Conservation (phyloP, 2,888 invertebrate species). For the Thalpophila matura region DNA sequence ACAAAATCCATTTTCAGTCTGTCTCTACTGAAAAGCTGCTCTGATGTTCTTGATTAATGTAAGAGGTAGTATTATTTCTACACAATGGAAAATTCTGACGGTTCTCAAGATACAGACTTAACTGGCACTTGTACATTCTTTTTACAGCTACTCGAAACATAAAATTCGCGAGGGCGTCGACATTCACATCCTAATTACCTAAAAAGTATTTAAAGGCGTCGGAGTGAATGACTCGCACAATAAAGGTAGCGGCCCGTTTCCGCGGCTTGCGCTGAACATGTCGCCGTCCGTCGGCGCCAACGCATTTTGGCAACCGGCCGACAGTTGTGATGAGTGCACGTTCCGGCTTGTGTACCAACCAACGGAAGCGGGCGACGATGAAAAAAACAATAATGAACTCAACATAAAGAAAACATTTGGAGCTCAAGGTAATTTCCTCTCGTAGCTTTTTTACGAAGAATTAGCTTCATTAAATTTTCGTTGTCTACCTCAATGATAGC, state of each 20-base stretch:
- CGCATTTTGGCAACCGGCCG: constrained; percentile 72
- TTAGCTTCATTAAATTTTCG: too few relatives aligned
- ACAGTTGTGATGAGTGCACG: constrained; percentile 73
- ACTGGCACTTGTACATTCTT: constrained; percentile 13
- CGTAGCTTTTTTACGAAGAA: too few relatives aligned
- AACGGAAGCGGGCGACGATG: constrained; percentile 52
- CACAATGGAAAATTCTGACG: too few relatives aligned
- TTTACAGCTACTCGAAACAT: constrained; percentile 18
- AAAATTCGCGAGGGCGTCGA: constrained; percentile 44
- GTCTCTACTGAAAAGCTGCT: too few relatives aligned
- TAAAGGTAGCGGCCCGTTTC: constrained; percentile 62
- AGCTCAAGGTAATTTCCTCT: constrained; percentile 26
- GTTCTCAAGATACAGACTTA: constrained; percentile 25
- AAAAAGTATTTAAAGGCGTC: constrained; percentile 65
- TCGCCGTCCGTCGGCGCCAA: constrained; percentile 64
- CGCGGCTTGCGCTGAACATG: constrained; percentile 55
- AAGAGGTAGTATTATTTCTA: too few relatives aligned
- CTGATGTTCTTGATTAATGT: too few relatives aligned
- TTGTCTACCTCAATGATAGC: too few relatives aligned
- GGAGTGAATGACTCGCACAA: constrained; percentile 70
- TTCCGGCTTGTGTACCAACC: constrained; percentile 66
- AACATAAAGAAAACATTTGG: constrained; percentile 28
- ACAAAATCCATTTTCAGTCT: too few relatives aligned
- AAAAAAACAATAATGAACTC: constrained; percentile 53
- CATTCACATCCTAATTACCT: constrained; percentile 65